These are phyloP conservation scores for Podargus strigoides DNA, from an alignment of 2,797 vertebrate species.

Conservation along the genomic window DNA sequence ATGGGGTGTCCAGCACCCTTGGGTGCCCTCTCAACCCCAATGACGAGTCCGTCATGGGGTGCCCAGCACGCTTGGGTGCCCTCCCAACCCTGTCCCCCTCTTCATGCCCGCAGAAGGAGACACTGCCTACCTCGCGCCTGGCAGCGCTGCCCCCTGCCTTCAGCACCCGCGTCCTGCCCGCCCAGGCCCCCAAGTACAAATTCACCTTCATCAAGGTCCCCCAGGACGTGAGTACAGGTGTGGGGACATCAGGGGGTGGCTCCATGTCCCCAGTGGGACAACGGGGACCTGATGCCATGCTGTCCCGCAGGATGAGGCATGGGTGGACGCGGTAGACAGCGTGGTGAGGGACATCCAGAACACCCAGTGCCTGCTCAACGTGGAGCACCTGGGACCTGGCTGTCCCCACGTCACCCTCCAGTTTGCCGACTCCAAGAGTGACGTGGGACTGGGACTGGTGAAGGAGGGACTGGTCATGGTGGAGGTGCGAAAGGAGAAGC, in stretches of 20 bases:
- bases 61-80: no score
- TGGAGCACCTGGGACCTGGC: conserved; percentile 82
- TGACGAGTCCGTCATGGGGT: no score
- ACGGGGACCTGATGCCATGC: background rate
- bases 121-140: conserved; percentile 83
- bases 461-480: conserved; percentile 97
- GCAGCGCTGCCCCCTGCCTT: conserved; percentile 87
- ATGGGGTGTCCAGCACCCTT: background rate
- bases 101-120: conserved; percentile 81
- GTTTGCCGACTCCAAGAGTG: conserved; percentile 90
- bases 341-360: conserved; percentile 95
- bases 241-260: no score
- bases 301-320: conserved; percentile 83
- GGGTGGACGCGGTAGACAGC: conserved; percentile 91
- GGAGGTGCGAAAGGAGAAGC: conserved; percentile 90
- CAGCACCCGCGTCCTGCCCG: conserved; percentile 83
- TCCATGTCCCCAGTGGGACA: background rate
- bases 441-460: conserved; percentile 91
- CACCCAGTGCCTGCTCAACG: conserved; percentile 93
- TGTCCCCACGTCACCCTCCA: conserved; percentile 91
- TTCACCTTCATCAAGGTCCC: conserved; percentile 95
- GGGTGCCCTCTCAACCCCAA: background rate
- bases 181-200: conserved; percentile 90
- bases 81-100: no score
- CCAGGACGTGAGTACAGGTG: conserved; percentile 85